Conservation (phyloP, 2,797 vertebrate species). For the Falco novaeseelandiae region DNA sequence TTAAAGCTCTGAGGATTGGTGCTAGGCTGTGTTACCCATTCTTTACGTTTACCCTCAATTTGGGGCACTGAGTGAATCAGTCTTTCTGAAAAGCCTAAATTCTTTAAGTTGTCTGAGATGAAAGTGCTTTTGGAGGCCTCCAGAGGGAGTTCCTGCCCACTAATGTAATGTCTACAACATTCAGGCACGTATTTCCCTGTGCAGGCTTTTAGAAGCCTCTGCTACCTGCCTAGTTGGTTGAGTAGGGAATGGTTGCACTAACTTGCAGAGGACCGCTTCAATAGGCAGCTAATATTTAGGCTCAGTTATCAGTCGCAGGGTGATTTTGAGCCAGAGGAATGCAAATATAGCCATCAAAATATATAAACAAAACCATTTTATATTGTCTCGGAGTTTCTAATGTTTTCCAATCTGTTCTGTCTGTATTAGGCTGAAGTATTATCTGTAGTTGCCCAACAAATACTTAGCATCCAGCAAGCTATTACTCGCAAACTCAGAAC, state of each 20-base stretch:
- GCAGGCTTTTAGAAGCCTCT: not conserved
- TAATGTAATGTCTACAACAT: not conserved
- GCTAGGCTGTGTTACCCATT: not conserved
- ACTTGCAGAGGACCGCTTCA: not conserved
- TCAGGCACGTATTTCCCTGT: not conserved
- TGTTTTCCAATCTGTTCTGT: not conserved
- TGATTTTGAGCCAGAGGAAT: not conserved
- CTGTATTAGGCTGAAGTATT: constrained; percentile 89
- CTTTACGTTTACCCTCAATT: not conserved
- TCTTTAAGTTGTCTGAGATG: not conserved
- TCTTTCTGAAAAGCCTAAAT: not conserved
- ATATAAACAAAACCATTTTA: not conserved
- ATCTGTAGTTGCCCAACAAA: constrained; percentile 94
- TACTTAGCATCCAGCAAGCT: constrained; percentile 94
- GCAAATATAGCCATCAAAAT: not conserved
- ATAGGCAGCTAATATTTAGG: not conserved
- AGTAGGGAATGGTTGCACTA: not conserved
- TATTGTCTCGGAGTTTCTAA: not conserved
- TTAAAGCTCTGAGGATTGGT: not conserved
- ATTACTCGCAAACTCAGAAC: constrained; percentile 84
- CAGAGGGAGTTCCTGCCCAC: constrained; percentile 41
- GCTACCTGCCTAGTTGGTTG: not conserved
- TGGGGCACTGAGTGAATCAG: not conserved
- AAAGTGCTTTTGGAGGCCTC: constrained; percentile 25
- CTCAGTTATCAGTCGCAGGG: not conserved